Evolutionary conservation across 2,797 vertebrate genomes (phyloP).

Genomic region (Mergus octosetaceus): DNA sequence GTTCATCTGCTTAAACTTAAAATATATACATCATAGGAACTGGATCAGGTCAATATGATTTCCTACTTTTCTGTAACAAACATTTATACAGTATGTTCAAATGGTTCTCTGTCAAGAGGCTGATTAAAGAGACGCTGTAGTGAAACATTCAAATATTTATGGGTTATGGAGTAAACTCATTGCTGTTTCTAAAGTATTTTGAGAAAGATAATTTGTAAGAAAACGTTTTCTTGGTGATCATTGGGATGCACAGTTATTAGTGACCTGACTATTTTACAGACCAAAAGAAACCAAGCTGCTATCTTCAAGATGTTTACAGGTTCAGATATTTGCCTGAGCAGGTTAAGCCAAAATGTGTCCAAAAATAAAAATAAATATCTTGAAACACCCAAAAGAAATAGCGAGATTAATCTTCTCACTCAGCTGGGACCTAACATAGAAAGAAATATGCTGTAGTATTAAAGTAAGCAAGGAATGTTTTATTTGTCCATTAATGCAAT

Average conservation of each 20-base stretch:
- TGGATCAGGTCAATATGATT: background rate
- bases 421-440: background rate
- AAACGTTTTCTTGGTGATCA: slow-evolving; percentile 37
- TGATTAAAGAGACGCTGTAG: background rate
- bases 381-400: background rate
- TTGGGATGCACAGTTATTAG: slow-evolving; percentile 29
- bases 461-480: slow-evolving; percentile 20
- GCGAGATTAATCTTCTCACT: slow-evolving; percentile 37
- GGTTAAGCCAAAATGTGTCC: slow-evolving; percentile 12
- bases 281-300: slow-evolving; percentile 6
- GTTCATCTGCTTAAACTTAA: background rate
- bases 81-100: background rate
- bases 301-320: slow-evolving; percentile 13
- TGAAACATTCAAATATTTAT: background rate
- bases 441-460: slow-evolving; percentile 15
- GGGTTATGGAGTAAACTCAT: background rate
- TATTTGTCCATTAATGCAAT: slow-evolving; percentile 18
- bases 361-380: slow-evolving; percentile 28
- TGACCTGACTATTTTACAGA: background rate
- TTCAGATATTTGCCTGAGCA: slow-evolving; percentile 1
- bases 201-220: slow-evolving; percentile 6
- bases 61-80: background rate
- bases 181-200: slow-evolving; percentile 26
- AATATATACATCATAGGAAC: background rate
- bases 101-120: background rate